phyloP scores from a whole-genome alignment of 2,113 vertebrate genomes.

The Zapornia atra region DNA sequence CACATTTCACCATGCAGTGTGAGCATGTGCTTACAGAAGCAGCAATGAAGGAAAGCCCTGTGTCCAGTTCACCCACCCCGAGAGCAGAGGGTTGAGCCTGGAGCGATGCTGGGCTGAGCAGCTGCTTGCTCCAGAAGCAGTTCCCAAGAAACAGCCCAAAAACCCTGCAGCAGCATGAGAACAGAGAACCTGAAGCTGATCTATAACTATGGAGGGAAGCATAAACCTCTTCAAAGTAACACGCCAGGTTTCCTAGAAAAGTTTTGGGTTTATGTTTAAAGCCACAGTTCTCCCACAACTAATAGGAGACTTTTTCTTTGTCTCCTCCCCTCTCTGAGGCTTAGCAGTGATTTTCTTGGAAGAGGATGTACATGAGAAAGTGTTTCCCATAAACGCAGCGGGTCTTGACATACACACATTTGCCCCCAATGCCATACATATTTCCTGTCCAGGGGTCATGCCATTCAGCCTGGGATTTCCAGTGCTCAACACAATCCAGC shows the following conservation, averaged over 20 bases:
- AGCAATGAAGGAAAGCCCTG: not conserved
- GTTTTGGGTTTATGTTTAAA: not conserved
- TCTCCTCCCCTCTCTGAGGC: not conserved
- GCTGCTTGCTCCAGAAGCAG: not conserved
- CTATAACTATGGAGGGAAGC: not conserved
- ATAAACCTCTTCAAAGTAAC: not conserved
- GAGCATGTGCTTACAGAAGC: not conserved
- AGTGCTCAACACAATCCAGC: not conserved
- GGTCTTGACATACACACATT: not conserved
- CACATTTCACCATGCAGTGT: not conserved
- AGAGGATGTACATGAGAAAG: not conserved
- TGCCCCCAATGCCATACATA: not conserved
- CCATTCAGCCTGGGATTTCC: not conserved
- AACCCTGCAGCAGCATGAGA: not conserved
- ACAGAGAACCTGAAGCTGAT: rapidly evolving
- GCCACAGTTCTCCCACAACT: not conserved
- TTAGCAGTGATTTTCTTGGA: not conserved
- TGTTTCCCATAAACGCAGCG: not conserved
- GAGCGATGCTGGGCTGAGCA: rapidly evolving
- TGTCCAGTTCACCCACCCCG: rapidly evolving
- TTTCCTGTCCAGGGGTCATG: not conserved
- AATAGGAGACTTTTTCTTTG: not conserved
- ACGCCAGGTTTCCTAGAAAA: not conserved
- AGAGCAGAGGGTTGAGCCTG: not conserved
- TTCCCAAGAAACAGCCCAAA: not conserved